Percentiles rank a stretch among this genome's conserved stretches.
Evolutionary conservation across 2,113 vertebrate species (phyloP).

Genomic region (Turnix velox): DNA sequence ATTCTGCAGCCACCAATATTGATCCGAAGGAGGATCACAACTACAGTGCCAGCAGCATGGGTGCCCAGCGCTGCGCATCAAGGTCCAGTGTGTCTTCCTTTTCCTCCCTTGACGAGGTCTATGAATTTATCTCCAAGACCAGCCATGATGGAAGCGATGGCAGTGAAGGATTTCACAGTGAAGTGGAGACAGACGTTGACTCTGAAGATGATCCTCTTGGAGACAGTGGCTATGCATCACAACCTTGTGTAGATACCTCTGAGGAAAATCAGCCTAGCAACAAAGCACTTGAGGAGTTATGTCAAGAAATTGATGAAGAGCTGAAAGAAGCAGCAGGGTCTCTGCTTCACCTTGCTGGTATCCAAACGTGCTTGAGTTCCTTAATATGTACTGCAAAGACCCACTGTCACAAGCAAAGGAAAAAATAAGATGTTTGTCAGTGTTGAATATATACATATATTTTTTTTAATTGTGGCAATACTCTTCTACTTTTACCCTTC

Average conservation of each 20-base stretch:
- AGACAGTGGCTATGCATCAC: conserved; percentile 77
- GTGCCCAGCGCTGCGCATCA: conserved; percentile 84
- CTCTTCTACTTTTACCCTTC: conserved; percentile 83
- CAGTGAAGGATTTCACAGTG: conserved; percentile 92
- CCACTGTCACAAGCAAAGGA: conserved; percentile 86
- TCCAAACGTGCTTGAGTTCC: conserved; percentile 87
- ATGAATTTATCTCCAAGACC: conserved; percentile 78
- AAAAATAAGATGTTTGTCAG: conserved; percentile 80
- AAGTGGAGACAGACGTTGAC: conserved; percentile 87
- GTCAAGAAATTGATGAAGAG: conserved; percentile 94
- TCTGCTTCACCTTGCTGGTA: conserved; percentile 93
- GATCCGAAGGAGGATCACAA: conserved; percentile 97
- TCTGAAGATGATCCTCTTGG: conserved; percentile 78
- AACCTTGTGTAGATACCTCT: conserved; percentile 57
- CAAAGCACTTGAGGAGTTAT: conserved; percentile 76
- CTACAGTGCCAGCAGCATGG: conserved; percentile 84
- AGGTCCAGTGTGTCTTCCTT: conserved; percentile 83
- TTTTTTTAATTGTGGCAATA: conserved; percentile 80
- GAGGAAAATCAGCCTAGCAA: conserved; percentile 74
- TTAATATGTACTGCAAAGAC: conserved; percentile 85
- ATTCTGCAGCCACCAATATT: conserved; percentile 76
- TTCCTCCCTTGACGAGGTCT: conserved; percentile 86
- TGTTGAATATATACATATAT: conserved; percentile 67
- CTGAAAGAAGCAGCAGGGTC: conserved; percentile 97
- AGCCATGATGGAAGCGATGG: conserved; percentile 81